Evolutionary conservation across 2,113 vertebrate species (phyloP), one percentile per base, ranked within the genome.

Genomic region (Nanger granti): DNA sequence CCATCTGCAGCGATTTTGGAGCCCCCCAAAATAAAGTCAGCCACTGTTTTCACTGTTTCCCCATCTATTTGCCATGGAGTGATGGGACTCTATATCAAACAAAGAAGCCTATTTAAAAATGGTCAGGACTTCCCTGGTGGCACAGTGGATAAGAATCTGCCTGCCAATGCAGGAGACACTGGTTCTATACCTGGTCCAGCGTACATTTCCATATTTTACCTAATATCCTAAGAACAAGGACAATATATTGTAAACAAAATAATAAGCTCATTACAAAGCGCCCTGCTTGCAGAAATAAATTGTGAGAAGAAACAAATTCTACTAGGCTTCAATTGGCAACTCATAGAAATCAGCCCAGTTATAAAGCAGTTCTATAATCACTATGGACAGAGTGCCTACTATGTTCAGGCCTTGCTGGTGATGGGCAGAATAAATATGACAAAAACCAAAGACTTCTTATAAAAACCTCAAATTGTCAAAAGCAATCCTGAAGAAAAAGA

Each of bases 191-290:
- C 49, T 52, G 49, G 49, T 52, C 49, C 49, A 52, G 9, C 1
- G 97, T 91, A 92, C 15, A 83, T 87, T 89, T 29, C 59, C 52
- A 96, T 55, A 87, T 69, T 95, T 97, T 97, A 89, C 62, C 54
- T 87, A 94, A 59, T 86, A 86, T n/a, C 15, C 12, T 95, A 91
- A 94, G 85, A 97, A 66, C 2, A 88, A 15, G 18, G 64, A 52
- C 82, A 93, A 87, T 6, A 85, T 34, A 69, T 69, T 91, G 37
- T 60, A 44, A 97, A 93, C 28, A 96, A 97, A 97, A 95, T 87
- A 95, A 57, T 44, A 76, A 84, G 1, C 29, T 91, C 62, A 29
- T 93, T 92, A 66, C 12, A 89, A 97, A 95, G 92, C 57, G 57
- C 7, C 7, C 24, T 89, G 24, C 59, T 47, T 94, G n/a, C 26